Base-by-base conservation (phyloP, 1,140 invertebrate species). In the Apis mellifera region DNA sequence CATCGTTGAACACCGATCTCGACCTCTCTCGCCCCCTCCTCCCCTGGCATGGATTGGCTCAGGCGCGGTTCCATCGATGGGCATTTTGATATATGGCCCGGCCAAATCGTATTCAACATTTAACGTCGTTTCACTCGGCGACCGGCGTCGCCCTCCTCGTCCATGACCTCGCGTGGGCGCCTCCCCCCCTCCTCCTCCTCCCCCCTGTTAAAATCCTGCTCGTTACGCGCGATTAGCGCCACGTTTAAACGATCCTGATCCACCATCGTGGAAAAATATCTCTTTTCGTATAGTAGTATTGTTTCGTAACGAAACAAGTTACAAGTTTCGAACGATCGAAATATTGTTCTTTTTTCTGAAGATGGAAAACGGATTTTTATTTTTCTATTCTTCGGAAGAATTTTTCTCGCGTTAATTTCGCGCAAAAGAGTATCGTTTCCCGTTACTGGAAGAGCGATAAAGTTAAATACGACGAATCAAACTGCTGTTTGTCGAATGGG, bases 141-240 rank as follows among this genome's bases (percentile, higher is more conserved):
- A 11, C 42, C 42, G 48, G 42, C 57, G 48, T 50, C 26, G 50
- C 69, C 23, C 69, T 26, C 23, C 69, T 26, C 77, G 55, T 42
- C 26, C 50, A 71, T 65, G 77, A 70, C 48, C 60, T 52, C 26
- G 42, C 66, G 57, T 60, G 60, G 32, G 32, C 32, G 32, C 32
- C 32, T 26, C 26, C 26, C 9, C 48, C 60, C 62, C 32, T 66
- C 32, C 32, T 26, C 26, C 26, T 2, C 48, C 60, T 69, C 32
- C 71, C 32, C 50, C 71, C n/a, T n/a, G 82, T 84, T 86, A 86
- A n/a, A n/a, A 86, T 86, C 84, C 82, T n/a, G n/a, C 76, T 72
- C 73, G 80, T 86, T 84, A 86, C 82, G 65, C 82, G 82, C 84
- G 78, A 86, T 86, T 79, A 84, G 82, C 57, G 62, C 62, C 21